phyloP scores from a whole-genome alignment of 2,888 invertebrate genomes.

The Heliconius aoede region DNA sequence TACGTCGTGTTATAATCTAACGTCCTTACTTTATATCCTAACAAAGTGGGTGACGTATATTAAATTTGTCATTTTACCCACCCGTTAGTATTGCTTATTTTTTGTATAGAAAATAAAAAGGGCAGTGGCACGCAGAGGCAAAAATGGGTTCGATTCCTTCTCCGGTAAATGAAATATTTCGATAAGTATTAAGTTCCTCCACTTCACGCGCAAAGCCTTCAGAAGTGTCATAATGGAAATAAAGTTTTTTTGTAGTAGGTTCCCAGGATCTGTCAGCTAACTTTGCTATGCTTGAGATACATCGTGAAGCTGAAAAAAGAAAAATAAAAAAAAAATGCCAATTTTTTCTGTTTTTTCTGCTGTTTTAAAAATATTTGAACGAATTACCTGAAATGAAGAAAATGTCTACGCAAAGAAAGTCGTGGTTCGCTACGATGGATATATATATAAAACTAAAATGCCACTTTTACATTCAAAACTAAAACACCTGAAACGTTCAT shows the following conservation, averaged over 20 bases:
- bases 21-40: conserved; percentile 12
- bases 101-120: too few relatives aligned
- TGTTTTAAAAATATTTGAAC: too few relatives aligned
- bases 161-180: too few relatives aligned
- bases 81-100: background rate
- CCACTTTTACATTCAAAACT: background rate
- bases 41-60: conserved; percentile 10
- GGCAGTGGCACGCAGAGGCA: too few relatives aligned
- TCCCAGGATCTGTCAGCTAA: background rate
- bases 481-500: background rate
- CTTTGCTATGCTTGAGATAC: background rate
- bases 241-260: background rate
- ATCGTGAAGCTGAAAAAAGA: background rate
- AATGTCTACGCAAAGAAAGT: too few relatives aligned
- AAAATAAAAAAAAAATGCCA: background rate
- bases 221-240: background rate
- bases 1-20: conserved; percentile 16
- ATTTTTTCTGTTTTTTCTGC: too few relatives aligned
- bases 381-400: too few relatives aligned
- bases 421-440: too few relatives aligned
- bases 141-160: too few relatives aligned
- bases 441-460: too few relatives aligned
- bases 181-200: too few relatives aligned
- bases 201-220: too few relatives aligned
- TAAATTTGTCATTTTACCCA: conserved; percentile 1